Base-by-base conservation (phyloP, 2,797 vertebrate genomes). In the Otolemur crassicaudatus region DNA sequence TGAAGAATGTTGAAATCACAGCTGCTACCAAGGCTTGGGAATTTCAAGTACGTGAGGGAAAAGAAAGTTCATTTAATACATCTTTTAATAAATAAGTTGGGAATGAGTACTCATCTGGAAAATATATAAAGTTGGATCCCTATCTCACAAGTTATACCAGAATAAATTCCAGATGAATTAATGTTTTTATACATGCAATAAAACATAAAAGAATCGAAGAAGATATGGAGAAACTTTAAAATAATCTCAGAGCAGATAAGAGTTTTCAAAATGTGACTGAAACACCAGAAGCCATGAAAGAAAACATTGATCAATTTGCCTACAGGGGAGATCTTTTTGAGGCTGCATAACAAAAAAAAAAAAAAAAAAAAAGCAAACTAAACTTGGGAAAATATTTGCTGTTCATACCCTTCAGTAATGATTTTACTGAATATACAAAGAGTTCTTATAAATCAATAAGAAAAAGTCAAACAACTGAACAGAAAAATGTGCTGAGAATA, bases 391-490 rank as follows among this genome's bases (percentile, higher is more conserved):
- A 92, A 56, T 27, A 65, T 58, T 85, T 86, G 53, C 10, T 37
- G 12, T 8, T 73, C n/a, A 13, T 90, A 82, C 9, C 40, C 61
- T 76, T 31, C 58, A 79, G 29, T 73, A 69, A 37, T 49, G 27
- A 61, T 34, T 49, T 77, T 95, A 14, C 17, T 87, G 49, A 84
- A 23, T 94, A 86, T 83, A 46, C 65, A 79, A 90, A 93, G 40
- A 89, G 70, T 80, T 79, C 22, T 65, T 84, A 58, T n/a, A 90
- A 97, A 77, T 90, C 27, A 85, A 82, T 58, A 88, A 93, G 56
- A 86, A 88, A 83, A 76, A 63, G 49, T 49, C 43, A 49, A 58
- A 72, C 2, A 63, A 58, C 20, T 75, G 22, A 86, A 46, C 23
- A 91, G 46, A 53, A 79, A 95, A 67, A 46, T 84, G 23, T 76